Base-by-base conservation (phyloP, 2,888 invertebrate genomes). In the Latrodectus hesperus region DNA sequence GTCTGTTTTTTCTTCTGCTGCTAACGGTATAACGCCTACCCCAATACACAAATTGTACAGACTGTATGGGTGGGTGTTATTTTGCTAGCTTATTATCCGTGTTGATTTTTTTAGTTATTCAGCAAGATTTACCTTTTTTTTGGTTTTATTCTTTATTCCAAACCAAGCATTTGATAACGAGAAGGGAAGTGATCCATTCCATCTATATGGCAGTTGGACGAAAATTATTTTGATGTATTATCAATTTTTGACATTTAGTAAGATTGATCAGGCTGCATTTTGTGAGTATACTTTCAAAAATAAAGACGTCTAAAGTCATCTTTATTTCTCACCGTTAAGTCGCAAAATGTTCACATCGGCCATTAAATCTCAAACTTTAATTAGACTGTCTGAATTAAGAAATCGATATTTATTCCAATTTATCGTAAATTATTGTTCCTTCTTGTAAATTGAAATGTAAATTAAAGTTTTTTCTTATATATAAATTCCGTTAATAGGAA, bases 1-100 rank as follows among this genome's bases (percentile, higher is more conserved):
- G 60, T 75, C 68, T 60, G 52, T 82, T 55, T 68, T 60, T 51
- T 52, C 67, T 38, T 49, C 52, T 65, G 17, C 38, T 38, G 38
- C 38, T 81, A 87, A 87, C 86, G 86, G 86, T 76, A 87, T 87
- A 76, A 81, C 81, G 86, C 81, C 86, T 77, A 81, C 86, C 49
- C 72, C 17, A 14, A 68, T 70, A 38, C 67, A 82, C 82, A 82
- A 82, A 75, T 82, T 74, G 53, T 55, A 49, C 82, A 75, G 60
- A 75, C 68, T 82, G 49, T 55, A 9, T 52, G 70, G 70, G 60
- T 67, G 49, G 68, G 22, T 82, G 82, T 82, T 82, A 82, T 82
- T 82, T 75, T 82, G 53, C 71, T 75, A 14, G 38, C 52, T 5
- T 6, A 71, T 38, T 26, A 26, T 64, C 17, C 72, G 5, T 22